phyloP scores from a whole-genome alignment of 2,888 invertebrate species.

The Nebria brevicollis region DNA sequence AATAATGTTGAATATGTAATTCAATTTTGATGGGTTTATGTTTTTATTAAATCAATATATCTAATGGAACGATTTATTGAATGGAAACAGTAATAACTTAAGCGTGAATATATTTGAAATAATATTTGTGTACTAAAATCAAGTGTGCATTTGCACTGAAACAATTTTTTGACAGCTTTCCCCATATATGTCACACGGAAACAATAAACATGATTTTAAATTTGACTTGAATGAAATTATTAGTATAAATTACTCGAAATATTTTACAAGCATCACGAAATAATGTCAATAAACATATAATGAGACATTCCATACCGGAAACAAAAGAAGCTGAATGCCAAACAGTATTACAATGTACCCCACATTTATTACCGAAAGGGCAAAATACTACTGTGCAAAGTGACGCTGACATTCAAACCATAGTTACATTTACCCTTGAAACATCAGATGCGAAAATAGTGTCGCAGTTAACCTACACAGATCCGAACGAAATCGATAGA shows the following conservation, averaged over 20 bases:
- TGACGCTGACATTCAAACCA: constrained; percentile 50
- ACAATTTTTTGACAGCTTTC: neutral
- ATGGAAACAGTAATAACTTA: too few relatives aligned
- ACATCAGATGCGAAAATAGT: constrained; percentile 40
- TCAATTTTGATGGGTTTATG: too few relatives aligned
- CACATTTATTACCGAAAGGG: constrained; percentile 34
- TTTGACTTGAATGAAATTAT: constrained; percentile 3
- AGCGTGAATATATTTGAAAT: neutral
- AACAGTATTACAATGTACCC: constrained; percentile 48
- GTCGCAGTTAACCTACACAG: constrained; percentile 48
- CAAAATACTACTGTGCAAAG: constrained; percentile 41
- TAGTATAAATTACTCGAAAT: neutral
- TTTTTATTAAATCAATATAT: too few relatives aligned
- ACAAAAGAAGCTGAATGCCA: constrained; percentile 44
- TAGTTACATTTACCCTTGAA: constrained; percentile 43
- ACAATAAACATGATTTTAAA: neutral
- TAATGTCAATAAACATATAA: neutral
- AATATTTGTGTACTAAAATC: neutral
- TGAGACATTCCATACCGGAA: neutral
- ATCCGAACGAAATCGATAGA: constrained; percentile 49
- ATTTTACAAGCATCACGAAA: neutral
- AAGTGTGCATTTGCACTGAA: neutral
- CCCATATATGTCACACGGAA: neutral
- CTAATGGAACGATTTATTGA: too few relatives aligned
- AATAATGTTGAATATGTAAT: too few relatives aligned